phyloP scores from a whole-genome alignment of 2,888 invertebrate genomes.

The Lasiommata megera region DNA sequence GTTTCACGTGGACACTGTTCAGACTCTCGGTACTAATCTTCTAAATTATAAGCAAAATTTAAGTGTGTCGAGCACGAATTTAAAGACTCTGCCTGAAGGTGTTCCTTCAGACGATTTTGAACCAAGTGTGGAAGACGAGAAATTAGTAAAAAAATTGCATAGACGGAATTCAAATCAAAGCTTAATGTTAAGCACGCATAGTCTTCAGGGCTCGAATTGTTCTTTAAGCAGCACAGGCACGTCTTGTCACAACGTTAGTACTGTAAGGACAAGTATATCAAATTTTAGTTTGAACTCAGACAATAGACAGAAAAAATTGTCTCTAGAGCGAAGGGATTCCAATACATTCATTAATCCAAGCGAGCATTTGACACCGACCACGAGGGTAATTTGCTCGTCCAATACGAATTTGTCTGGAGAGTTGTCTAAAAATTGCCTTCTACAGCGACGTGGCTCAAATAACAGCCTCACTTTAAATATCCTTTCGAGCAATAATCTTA shows the following conservation, averaged over 20 bases:
- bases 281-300: conserved; percentile 73
- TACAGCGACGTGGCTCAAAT: conserved; percentile 92
- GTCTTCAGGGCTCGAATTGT: conserved; percentile 78
- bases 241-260: conserved; percentile 66
- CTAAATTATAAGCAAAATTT: conserved; percentile 83
- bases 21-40: conserved; percentile 77
- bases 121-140: conserved; percentile 66
- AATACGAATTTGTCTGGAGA: conserved; percentile 68
- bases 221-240: conserved; percentile 69
- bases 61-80: conserved; percentile 85
- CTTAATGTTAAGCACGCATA: conserved; percentile 79
- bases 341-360: conserved; percentile 90
- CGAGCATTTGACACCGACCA: conserved; percentile 64
- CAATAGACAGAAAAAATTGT: conserved; percentile 80
- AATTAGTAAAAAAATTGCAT: conserved; percentile 73
- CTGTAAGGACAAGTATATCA: conserved; percentile 70
- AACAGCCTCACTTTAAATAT: conserved; percentile 92
- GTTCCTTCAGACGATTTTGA: conserved; percentile 85
- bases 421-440: conserved; percentile 82
- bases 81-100: conserved; percentile 87
- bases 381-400: conserved; percentile 74
- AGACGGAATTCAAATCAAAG: conserved; percentile 84
- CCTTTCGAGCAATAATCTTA: conserved; percentile 70
- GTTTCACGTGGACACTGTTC: conserved; percentile 51
- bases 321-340: conserved; percentile 91